Conservation (phyloP, 1,140 invertebrate species). For the Kradibia gibbosae region DNA sequence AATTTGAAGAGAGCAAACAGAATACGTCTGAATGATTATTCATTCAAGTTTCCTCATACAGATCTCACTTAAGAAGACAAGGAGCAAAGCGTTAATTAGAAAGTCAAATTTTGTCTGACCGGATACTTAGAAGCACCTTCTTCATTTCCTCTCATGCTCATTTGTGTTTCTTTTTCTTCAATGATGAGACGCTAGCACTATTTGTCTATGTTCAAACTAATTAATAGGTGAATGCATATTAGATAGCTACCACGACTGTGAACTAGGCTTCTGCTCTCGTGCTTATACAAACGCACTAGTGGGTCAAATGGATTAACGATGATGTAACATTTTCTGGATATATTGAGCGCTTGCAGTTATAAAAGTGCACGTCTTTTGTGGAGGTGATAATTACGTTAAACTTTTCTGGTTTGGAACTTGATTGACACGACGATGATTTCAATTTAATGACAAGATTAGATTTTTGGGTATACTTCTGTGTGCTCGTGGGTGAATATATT, state of each 20-base stretch:
- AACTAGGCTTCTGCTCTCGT: not conserved
- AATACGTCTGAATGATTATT: no score
- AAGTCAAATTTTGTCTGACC: not conserved
- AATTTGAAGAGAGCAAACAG: no score
- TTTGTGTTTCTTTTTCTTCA: not conserved
- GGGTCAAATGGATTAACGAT: constrained; percentile 22
- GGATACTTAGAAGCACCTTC: not conserved
- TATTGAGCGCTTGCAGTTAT: not conserved
- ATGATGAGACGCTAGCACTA: not conserved
- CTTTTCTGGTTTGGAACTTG: no score
- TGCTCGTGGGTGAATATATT: no score
- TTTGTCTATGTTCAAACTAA: constrained; percentile 1
- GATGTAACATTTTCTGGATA: not conserved
- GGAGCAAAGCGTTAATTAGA: constrained; percentile 12
- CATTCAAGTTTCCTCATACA: not conserved
- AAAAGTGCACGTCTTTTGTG: not conserved
- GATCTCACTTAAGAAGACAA: no score
- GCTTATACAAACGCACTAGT: constrained; percentile 17
- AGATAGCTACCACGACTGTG: not conserved
- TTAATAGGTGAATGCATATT: not conserved
- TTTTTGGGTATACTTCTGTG: no score
- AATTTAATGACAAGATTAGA: no score
- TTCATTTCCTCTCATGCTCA: not conserved
- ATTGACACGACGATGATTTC: no score
- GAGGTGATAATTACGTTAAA: no score